phyloP scores from a whole-genome alignment of 2,888 invertebrate species.

The Cerastis leucographa region DNA sequence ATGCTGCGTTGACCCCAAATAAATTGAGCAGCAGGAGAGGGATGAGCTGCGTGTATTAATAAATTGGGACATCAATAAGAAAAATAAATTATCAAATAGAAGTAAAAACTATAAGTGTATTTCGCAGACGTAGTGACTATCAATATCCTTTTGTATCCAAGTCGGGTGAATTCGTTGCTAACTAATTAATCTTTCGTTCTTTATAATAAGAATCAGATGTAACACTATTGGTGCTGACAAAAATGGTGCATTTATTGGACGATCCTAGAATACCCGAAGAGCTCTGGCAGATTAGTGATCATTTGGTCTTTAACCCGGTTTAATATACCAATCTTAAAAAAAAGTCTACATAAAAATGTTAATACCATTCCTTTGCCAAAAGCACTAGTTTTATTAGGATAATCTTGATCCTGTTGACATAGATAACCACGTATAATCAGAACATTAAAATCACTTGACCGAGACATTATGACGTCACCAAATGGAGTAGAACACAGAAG shows the following conservation, averaged over 20 bases:
- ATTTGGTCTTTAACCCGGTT: not conserved
- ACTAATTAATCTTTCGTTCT: too few relatives aligned
- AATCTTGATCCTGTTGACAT: slow-evolving; percentile 18
- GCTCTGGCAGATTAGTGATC: not conserved
- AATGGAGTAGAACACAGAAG: slow-evolving; percentile 45
- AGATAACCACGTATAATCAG: slow-evolving; percentile 45
- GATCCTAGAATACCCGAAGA: not conserved
- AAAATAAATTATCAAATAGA: not conserved
- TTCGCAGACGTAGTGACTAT: not conserved
- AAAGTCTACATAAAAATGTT: not conserved
- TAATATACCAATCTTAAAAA: not conserved
- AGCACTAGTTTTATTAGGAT: not conserved
- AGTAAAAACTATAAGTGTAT: not conserved
- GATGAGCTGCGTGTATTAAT: not conserved
- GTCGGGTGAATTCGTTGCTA: too few relatives aligned
- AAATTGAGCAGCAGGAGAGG: too few relatives aligned
- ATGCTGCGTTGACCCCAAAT: too few relatives aligned
- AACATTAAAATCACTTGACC: slow-evolving; percentile 57
- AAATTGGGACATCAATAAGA: not conserved
- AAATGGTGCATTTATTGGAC: not conserved
- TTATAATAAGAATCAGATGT: not conserved
- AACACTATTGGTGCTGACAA: not conserved
- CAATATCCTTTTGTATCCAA: not conserved
- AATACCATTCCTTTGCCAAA: not conserved
- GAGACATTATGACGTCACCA: slow-evolving; percentile 49